These are phyloP conservation scores for Ictalurus furcatus DNA, from an alignment of 2,113 vertebrate species.

Conservation along the genomic window DNA sequence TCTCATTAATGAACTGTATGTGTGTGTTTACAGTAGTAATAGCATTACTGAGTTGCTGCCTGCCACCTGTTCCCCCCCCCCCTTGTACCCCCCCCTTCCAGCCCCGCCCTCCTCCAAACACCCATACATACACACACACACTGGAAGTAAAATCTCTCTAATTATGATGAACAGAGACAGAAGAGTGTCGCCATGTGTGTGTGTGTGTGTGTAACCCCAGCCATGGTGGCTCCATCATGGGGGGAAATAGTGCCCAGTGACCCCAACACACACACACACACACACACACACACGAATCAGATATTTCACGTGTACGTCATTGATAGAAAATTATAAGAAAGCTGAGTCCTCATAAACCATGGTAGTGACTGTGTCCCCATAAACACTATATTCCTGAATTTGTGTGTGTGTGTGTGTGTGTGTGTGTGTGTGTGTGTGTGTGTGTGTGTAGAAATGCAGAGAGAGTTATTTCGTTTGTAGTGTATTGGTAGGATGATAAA, in stretches of 20 bases:
- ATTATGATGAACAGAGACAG: conserved; percentile 21
- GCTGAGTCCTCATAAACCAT: not conserved
- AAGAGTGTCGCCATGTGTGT: not conserved
- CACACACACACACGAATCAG: not conserved
- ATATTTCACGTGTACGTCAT: not conserved
- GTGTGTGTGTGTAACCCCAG: not conserved
- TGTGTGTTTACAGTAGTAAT: conserved; percentile 10
- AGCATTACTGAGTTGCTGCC: not conserved
- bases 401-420: not conserved
- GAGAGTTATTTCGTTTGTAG: too few species aligned
- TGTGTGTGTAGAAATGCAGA: not conserved
- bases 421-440: not conserved
- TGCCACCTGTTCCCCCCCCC: conserved; percentile 2
- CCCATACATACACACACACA: not conserved
- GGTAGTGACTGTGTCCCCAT: not conserved
- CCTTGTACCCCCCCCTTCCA: not conserved
- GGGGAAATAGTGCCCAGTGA: not conserved
- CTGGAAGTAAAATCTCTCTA: not conserved
- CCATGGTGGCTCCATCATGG: conserved; percentile 4
- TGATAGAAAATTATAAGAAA: not conserved
- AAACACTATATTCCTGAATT: not conserved
- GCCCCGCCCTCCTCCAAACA: not conserved
- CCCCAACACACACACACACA: conserved; percentile 1
- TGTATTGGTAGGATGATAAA: too few species aligned
- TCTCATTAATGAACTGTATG: not conserved